Evolutionary conservation across 2,113 vertebrate species (phyloP).

Genomic region (Neodontobutis hainanensis): DNA sequence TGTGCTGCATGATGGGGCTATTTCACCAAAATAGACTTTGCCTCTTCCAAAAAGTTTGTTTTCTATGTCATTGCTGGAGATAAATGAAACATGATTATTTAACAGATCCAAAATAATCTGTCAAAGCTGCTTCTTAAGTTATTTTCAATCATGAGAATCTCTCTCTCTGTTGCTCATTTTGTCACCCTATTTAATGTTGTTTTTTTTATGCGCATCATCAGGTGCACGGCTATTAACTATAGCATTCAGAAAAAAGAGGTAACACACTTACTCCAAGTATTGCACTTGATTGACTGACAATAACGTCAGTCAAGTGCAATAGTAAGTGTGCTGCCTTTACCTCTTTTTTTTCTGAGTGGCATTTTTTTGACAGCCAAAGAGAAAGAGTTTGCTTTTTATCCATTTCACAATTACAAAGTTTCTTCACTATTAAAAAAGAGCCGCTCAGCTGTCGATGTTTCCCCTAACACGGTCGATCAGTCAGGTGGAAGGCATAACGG

Average conservation of each 20-base stretch:
- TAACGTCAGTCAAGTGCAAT: too few relatives aligned
- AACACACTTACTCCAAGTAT: too few relatives aligned
- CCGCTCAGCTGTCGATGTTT: conserved; percentile 10
- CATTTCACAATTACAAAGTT: not conserved
- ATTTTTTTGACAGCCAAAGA: conserved; percentile 1
- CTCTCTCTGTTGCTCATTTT: not conserved
- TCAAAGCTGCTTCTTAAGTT: not conserved
- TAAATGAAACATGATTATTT: too few relatives aligned
- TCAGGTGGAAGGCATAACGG: conserved; percentile 19
- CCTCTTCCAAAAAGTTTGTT: not conserved
- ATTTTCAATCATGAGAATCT: conserved; percentile 5
- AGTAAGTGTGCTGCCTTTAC: too few relatives aligned
- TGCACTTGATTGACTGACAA: too few relatives aligned
- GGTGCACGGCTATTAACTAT: too few relatives aligned
- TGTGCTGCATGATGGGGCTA: conserved; percentile 24
- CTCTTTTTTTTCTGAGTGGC: too few relatives aligned
- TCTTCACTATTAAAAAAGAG: conserved; percentile 7
- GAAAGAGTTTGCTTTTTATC: conserved; percentile 13
- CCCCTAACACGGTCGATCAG: conserved; percentile 1
- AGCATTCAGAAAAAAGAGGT: too few relatives aligned
- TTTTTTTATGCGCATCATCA: too few relatives aligned
- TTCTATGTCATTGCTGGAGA: conserved; percentile 3
- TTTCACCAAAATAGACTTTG: conserved; percentile 4
- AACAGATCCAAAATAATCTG: conserved; percentile 3
- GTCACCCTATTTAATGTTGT: not conserved